Evolutionary conservation across 2,888 invertebrate species (phyloP), one percentile per base, ranked within the genome.

Genomic region (Luperina nickerlii): DNA sequence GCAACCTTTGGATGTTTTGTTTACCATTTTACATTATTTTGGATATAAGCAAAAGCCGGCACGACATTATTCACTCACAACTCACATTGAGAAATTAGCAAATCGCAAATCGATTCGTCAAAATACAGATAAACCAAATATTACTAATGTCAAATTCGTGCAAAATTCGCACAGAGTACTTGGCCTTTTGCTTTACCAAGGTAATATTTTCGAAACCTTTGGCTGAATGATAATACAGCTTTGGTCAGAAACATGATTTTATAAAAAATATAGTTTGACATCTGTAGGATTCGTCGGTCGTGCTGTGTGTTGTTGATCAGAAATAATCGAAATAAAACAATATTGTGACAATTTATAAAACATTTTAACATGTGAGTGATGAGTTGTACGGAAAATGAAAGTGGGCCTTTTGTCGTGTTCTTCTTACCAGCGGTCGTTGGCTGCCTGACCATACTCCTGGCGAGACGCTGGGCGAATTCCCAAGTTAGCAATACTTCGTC

Each of bases 351-450:
- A 85, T 90, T 92, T 91, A 90, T 76, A 90, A 91, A 94, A 94
- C 89, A 94, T 93, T 96, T 95, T 96, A 96, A 96, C 96, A 97
- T 97, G 96, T 96, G 93, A 97, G 97, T 97, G 96, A 96, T 97
- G 97, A 97, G 96, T 97, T 96, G 96, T 97, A 97, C 96, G 95
- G 96, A 96, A 95, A 96, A 95, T 97, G 97, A 95, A 94, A 97
- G 93, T 97, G 97, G 95, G 91, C 96, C 97, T 95, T 96, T 96
- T 96, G 96, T 97, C 95, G 96, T 97, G 94, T 96, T 97, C 96
- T 96, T 97, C 94, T 92, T 97, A 93, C 97, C 97, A 91, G 96
- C 97, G 89, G 94, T 96, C 90, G 95, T 97, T 91, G 97, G 97
- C 93, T 96, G 97, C 93, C 92, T 97, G 95, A 97, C 96, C 88